Evolutionary conservation across 2,888 invertebrate species (phyloP), one percentile per base, ranked within the genome.

Genomic region (Lutraria lutraria): DNA sequence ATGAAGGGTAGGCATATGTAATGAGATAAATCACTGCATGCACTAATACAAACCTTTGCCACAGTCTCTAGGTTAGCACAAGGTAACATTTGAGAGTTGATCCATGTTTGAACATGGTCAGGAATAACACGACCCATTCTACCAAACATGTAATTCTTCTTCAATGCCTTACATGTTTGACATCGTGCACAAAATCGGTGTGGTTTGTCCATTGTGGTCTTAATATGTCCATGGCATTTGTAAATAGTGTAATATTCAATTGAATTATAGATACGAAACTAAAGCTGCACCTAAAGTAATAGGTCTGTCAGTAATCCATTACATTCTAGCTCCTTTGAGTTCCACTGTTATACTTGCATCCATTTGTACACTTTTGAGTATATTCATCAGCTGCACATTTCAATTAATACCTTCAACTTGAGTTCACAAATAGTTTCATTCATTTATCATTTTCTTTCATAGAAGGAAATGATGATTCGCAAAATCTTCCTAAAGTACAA

Each of bases 81-180:
- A 0, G 94, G 93, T n/a, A 94, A 90, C 29, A 93, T 89, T 60
- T 93, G 88, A 21, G 93, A 90, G 83, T 91, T 93, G 34, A 95
- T 90, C 93, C 94, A 94, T n/a, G 91, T 91, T 88, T 95, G 94
- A 16, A 94, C 85, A 15, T 93, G 87, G 53, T 92, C 92, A 0
- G 94, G 94, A 60, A 95, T 93, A 79, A 94, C 90, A 83, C 91
- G 90, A 19, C 93, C 93, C 84, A 94, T 90, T 8, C 92, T 91
- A 12, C 94, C 92, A 83, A 94, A 92, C 25, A 93, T 87, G 83
- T 83, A 82, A 63, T 93, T 92, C 72, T 90, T 85, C 25, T 89
- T 85, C 21, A 90, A 88, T 34, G 93, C 92, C 83, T 93, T 90
- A 88, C 94, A 94, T 34, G 92, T 89, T 21, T 94, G 91, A 86